These are phyloP conservation scores for Zaprionus lachaisei DNA, from an alignment of 1,140 invertebrate genomes.

Conservation along the genomic window DNA sequence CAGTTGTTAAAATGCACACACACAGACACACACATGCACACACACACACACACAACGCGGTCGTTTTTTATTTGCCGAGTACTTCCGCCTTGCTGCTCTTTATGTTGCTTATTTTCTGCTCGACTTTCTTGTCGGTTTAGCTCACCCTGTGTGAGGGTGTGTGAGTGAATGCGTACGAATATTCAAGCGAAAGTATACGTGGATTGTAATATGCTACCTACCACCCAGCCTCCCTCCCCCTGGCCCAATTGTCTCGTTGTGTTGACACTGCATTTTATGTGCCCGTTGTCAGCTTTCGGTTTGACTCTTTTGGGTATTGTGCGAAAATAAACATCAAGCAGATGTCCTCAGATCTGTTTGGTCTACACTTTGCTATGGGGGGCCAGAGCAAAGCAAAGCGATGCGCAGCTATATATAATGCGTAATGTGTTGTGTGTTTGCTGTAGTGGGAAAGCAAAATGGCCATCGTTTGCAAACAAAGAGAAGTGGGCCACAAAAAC, in stretches of 20 bases:
- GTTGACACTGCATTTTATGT: constrained; percentile 39
- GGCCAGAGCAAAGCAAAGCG: background rate
- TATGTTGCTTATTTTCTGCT: constrained; percentile 53
- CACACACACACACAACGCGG: background rate
- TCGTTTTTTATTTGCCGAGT: constrained; percentile 52
- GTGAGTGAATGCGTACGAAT: constrained; percentile 21
- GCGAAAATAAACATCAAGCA: constrained; percentile 38
- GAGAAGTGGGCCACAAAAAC: background rate
- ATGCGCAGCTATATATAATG: background rate
- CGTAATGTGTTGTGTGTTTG: background rate
- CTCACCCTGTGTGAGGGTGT: background rate
- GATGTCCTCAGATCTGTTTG: constrained; percentile 19
- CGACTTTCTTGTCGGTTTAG: constrained; percentile 20
- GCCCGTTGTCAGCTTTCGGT: constrained; percentile 37
- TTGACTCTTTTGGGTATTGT: constrained; percentile 52
- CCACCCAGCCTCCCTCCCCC: background rate
- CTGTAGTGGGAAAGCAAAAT: background rate
- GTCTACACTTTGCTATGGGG: background rate
- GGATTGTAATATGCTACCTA: constrained; percentile 15
- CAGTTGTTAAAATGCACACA: constrained; percentile 24
- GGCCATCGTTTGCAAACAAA: background rate
- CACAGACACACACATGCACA: background rate
- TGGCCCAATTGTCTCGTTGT: background rate
- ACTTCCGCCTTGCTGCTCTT: constrained; percentile 60
- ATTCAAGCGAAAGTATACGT: constrained; percentile 14